phyloP scores from a whole-genome alignment of 2,113 vertebrate genomes.

The Podarcis raffonei region DNA sequence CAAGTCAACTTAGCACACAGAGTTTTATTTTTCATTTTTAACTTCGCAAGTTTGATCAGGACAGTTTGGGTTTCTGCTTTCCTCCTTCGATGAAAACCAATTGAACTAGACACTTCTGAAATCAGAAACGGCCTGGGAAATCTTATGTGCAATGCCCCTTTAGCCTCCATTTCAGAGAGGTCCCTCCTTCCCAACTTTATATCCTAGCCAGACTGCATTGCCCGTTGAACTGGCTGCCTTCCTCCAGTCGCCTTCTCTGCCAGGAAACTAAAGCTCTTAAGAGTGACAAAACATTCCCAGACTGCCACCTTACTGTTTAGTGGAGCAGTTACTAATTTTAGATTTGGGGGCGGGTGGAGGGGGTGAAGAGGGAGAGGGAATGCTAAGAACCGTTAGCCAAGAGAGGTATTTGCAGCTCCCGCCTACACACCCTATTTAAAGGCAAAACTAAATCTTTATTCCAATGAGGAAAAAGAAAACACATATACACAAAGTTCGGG shows the following conservation, averaged over 20 bases:
- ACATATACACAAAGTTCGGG: not conserved
- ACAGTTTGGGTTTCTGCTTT: too few species aligned
- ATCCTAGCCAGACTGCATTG: constrained; percentile 49
- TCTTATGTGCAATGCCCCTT: not conserved
- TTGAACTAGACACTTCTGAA: not conserved
- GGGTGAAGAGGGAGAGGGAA: not conserved
- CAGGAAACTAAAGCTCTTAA: constrained; percentile 78
- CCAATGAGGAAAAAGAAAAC: not conserved
- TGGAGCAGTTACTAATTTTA: constrained; percentile 77
- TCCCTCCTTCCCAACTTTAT: constrained; percentile 19
- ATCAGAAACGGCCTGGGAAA: not conserved
- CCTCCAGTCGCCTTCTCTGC: constrained; percentile 81
- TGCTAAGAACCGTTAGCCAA: constrained; percentile 65
- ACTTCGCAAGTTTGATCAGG: not conserved
- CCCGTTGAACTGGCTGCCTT: constrained; percentile 80
- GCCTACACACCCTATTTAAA: constrained; percentile 49
- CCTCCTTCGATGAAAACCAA: not conserved
- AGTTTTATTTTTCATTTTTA: not conserved
- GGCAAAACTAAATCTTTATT: constrained; percentile 39
- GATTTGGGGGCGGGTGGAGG: constrained; percentile 50
- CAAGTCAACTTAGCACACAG: not conserved
- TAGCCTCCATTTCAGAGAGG: not conserved
- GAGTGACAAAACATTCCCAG: constrained; percentile 80
- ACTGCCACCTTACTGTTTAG: constrained; percentile 73
- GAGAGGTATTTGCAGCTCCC: constrained; percentile 57